phyloP scores from a whole-genome alignment of 2,113 vertebrate species.

The Corythaeola cristata region DNA sequence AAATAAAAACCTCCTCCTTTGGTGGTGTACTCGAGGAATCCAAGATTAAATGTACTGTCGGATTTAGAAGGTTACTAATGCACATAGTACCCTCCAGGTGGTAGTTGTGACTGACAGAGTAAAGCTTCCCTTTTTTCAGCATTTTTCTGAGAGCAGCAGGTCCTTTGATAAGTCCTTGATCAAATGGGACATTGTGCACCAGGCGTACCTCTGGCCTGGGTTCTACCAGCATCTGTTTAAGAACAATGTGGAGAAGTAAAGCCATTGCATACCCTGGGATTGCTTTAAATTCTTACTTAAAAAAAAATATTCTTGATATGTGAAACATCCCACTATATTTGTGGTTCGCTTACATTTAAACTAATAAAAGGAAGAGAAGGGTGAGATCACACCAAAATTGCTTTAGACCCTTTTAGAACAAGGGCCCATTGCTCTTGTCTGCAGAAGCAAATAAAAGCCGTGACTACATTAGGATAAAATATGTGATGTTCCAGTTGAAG shows the following conservation, averaged over 20 bases:
- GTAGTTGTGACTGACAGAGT: background rate
- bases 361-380: background rate
- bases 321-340: background rate
- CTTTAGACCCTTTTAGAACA: background rate
- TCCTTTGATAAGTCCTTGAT: background rate
- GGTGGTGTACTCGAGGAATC: background rate
- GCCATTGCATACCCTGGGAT: background rate
- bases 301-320: background rate
- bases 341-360: background rate
- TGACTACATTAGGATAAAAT: slow-evolving; percentile 81
- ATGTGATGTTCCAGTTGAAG: slow-evolving; percentile 59
- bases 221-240: background rate
- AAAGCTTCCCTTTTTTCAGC: background rate
- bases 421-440: background rate
- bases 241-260: background rate
- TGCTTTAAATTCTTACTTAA: background rate
- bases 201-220: background rate
- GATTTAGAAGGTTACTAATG: background rate
- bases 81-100: background rate
- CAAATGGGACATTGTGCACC: background rate
- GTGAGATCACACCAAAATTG: background rate
- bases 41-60: background rate
- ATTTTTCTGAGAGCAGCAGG: background rate
- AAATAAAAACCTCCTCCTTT: background rate
- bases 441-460: slow-evolving; percentile 4